Base-by-base conservation (phyloP, 2,113 vertebrate genomes). In the Serilophus lunatus region DNA sequence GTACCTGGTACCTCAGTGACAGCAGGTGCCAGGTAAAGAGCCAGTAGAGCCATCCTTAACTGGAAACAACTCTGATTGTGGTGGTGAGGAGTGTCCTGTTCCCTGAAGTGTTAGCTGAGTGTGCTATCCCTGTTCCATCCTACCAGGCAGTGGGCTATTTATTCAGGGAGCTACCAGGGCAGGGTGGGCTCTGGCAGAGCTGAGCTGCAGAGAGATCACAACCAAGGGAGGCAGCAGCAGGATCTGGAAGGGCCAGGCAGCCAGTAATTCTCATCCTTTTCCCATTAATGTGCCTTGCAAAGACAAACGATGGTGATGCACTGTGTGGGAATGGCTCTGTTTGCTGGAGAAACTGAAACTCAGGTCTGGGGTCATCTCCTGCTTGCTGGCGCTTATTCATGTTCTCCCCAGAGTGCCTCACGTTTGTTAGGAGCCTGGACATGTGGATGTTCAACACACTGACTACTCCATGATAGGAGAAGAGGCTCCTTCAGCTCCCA, bases 71-170 rank as follows among this genome's bases (percentile, higher is more conserved):
- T 9, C 24, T 19, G 10, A 3, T 38, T 35, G 35, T 38, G 10
- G 42, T 6, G 66, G 66, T 59, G 56, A 66, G 50, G 47, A 59
- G 16, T 13, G 26, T 57, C 51, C n/a, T 6, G 3, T 44, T 79
- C 44, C 72, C 82, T 49, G 63, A 33, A 78, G 22, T 2, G 5
- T 42, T n/a, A 70, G 12, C 75, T 68, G 51, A 28, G 35, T 29
- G 9, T 66, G 49, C 33, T 70, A 11, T 23, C 35, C 69, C 11
- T 49, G 5, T 29, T 51, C 35, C 76, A 49, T 57, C 28, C 54
- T 59, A 50, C n/a, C 0, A 0, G 36, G 23, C 70, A 68, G 61
- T 5, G 36, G 57, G 47, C 59, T 77, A 1, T 35, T 29, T 24
- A 44, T 35, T 33, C 53, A 50, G 60, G 33, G 50, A 78, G 24